These are phyloP conservation scores for Bradypodion ventrale DNA, from an alignment of 2,797 vertebrate genomes.

Conservation along the genomic window DNA sequence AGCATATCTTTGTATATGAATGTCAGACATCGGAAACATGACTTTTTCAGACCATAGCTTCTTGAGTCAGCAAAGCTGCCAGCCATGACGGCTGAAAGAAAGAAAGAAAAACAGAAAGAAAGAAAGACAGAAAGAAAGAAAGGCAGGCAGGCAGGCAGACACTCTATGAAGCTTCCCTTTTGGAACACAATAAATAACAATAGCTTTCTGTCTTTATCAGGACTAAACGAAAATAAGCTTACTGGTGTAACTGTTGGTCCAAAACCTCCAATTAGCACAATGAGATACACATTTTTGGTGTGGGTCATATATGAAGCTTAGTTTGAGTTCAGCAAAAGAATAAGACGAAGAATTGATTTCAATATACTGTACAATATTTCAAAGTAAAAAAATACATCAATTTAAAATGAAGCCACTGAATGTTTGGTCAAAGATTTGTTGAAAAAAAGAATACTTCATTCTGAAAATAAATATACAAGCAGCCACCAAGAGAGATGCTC, in stretches of 20 bases:
- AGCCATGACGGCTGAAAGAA: neutral
- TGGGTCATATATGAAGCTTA: neutral
- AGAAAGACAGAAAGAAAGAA: too few species aligned
- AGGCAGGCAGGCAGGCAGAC: too few species aligned
- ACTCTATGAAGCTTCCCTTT: neutral
- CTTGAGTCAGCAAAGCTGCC: too few species aligned
- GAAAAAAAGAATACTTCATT: neutral
- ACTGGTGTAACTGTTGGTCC: too few species aligned
- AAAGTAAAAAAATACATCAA: accelerated
- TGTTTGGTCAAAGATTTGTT: neutral
- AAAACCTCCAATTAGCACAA: too few species aligned
- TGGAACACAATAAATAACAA: too few species aligned
- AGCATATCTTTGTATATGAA: neutral
- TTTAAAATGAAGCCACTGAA: neutral
- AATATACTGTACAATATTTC: too few species aligned
- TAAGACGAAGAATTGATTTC: accelerated
- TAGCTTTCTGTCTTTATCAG: too few species aligned
- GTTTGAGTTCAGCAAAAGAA: neutral
- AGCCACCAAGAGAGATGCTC: accelerated
- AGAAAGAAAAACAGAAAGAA: too few species aligned
- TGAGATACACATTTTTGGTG: too few species aligned
- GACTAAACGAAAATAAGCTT: too few species aligned
- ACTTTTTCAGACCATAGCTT: neutral
- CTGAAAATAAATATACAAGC: neutral
- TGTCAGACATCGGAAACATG: neutral